Conservation (phyloP, 2,797 vertebrate genomes). For the Coilia nasus region DNA sequence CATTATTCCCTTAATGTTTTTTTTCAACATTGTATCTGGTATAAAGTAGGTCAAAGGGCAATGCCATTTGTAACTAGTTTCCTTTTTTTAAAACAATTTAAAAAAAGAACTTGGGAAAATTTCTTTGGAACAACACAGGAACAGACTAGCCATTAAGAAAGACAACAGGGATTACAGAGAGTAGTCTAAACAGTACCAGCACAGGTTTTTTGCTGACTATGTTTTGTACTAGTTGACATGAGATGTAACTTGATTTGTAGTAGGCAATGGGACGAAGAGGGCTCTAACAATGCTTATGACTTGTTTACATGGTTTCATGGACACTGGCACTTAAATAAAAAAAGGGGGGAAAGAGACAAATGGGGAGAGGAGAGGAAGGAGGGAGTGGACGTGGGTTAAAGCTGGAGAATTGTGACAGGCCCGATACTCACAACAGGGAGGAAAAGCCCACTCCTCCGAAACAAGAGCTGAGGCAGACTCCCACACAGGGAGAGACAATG, state of each 20-base stretch:
- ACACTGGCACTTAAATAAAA: not conserved
- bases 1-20: too few relatives aligned
- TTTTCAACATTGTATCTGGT: not conserved
- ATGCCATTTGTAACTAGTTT: not conserved
- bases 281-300: too few relatives aligned
- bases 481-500: constrained; percentile 44
- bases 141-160: not conserved
- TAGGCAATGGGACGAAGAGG: too few relatives aligned
- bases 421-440: constrained; percentile 81
- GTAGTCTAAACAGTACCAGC: not conserved
- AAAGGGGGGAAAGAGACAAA: not conserved
- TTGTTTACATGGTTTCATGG: not conserved
- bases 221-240: too few relatives aligned
- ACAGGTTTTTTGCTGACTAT: too few relatives aligned
- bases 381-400: not conserved
- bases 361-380: not conserved
- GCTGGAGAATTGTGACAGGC: not conserved
- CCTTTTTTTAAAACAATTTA: not conserved
- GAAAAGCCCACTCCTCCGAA: constrained; percentile 83
- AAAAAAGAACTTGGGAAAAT: not conserved
- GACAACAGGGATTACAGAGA: not conserved
- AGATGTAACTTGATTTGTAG: too few relatives aligned
- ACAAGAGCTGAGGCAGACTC: constrained; percentile 79
- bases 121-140: not conserved
- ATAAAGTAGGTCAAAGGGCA: not conserved